phyloP scores from a whole-genome alignment of 2,888 invertebrate genomes.

The Epistrophella euchroma region DNA sequence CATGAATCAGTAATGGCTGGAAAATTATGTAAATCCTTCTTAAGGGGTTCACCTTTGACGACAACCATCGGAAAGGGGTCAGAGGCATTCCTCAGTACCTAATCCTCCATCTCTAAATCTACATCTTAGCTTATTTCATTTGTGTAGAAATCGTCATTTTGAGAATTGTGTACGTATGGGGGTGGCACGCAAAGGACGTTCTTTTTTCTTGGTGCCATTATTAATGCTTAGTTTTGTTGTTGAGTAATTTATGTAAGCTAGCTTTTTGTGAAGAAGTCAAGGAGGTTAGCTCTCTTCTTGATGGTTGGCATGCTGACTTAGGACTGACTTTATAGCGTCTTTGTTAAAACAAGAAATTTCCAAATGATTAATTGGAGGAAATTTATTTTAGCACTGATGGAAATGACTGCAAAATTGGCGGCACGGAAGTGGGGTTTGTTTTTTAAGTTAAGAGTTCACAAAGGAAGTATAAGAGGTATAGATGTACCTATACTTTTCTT shows the following conservation, averaged over 20 bases:
- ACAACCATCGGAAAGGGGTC: slow-evolving; percentile 25
- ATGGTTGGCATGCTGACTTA: slow-evolving; percentile 46
- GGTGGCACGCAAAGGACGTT: slow-evolving; percentile 28
- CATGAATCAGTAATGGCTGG: slow-evolving; percentile 75
- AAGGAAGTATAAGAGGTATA: not conserved
- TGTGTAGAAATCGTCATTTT: slow-evolving; percentile 58
- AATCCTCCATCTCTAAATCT: slow-evolving; percentile 11
- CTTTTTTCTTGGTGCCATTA: slow-evolving; percentile 58
- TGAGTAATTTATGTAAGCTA: slow-evolving; percentile 71
- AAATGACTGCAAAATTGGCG: slow-evolving; percentile 32
- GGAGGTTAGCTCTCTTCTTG: not conserved
- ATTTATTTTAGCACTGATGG: slow-evolving; percentile 68
- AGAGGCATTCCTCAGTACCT: slow-evolving; percentile 19
- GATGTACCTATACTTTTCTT: not conserved
- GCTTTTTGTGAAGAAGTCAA: slow-evolving; percentile 41
- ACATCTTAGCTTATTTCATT: slow-evolving; percentile 32
- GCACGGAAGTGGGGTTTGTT: slow-evolving; percentile 62
- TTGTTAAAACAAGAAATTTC: slow-evolving; percentile 59
- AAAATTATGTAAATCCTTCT: slow-evolving; percentile 73
- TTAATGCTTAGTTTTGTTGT: slow-evolving; percentile 64
- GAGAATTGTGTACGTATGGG: slow-evolving; percentile 34
- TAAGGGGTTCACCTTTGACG: slow-evolving; percentile 67
- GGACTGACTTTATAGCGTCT: slow-evolving; percentile 15
- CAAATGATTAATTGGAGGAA: slow-evolving; percentile 71
- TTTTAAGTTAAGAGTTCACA: slow-evolving; percentile 9